Conservation (phyloP, 2,888 invertebrate species). For the Lycophotia porphyrea region DNA sequence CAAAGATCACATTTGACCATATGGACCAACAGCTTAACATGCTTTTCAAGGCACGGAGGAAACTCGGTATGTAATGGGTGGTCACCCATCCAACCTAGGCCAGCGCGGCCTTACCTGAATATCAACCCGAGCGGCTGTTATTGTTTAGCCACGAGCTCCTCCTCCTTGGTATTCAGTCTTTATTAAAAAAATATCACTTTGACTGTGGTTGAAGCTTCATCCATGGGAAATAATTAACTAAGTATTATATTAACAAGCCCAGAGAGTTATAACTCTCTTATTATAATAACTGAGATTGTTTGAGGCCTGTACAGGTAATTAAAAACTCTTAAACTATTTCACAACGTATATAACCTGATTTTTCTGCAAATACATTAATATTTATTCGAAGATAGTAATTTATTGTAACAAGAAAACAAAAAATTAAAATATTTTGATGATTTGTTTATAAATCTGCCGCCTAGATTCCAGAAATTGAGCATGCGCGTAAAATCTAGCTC, state of each 20-base stretch:
- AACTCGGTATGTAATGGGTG: no score
- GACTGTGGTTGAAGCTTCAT: no score
- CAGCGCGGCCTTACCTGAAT: no score
- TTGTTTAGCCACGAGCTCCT: no score
- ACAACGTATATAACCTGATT: not conserved
- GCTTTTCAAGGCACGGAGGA: no score
- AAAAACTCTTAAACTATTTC: not conserved
- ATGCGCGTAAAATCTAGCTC: not conserved
- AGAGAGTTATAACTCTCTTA: not conserved
- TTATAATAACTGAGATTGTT: not conserved
- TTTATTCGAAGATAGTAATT: not conserved
- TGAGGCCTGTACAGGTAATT: not conserved
- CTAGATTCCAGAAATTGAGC: not conserved
- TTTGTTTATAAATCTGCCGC: conserved; percentile 3
- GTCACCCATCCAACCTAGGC: no score
- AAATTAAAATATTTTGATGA: not conserved
- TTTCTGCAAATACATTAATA: not conserved
- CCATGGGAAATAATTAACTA: no score
- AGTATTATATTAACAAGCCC: not conserved
- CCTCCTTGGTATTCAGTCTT: no score
- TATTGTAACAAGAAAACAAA: not conserved
- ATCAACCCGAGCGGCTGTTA: no score
- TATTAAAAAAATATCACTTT: no score
- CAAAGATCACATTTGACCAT: no score
- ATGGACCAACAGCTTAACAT: no score